Evolutionary conservation across 2,888 invertebrate genomes (phyloP).

Genomic region (Limnephilus marmoratus): DNA sequence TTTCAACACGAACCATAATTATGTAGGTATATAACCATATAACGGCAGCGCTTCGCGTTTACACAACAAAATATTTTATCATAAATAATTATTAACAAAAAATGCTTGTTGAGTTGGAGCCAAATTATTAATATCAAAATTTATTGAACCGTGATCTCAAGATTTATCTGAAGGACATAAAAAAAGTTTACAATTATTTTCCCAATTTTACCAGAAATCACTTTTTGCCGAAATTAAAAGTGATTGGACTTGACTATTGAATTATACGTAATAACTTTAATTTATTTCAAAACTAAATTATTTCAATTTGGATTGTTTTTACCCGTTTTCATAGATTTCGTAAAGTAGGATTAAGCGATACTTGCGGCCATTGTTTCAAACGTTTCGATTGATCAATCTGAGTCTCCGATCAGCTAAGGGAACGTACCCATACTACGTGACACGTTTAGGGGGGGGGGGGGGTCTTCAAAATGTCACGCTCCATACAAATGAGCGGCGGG

Average conservation of each 20-base stretch:
- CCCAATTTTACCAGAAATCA: neutral
- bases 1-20: slow-evolving; percentile 21
- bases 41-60: neutral
- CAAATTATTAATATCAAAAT: neutral
- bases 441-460: too few relatives aligned
- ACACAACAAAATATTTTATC: neutral
- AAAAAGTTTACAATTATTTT: neutral
- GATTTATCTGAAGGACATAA: neutral
- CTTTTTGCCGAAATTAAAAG: neutral
- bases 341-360: too few relatives aligned
- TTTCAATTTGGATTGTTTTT: too few relatives aligned
- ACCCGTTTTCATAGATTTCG: too few relatives aligned
- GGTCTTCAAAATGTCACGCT: too few relatives aligned
- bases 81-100: neutral
- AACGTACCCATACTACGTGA: too few relatives aligned
- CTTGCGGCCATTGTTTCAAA: too few relatives aligned
- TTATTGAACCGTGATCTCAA: neutral
- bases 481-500: too few relatives aligned
- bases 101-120: neutral
- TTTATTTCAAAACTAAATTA: neutral
- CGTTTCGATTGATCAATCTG: too few relatives aligned
- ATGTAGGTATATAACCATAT: neutral
- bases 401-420: too few relatives aligned
- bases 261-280: neutral
- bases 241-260: neutral